Base-by-base conservation (phyloP, 2,888 invertebrate genomes). In the Drosophila prostipennis region DNA sequence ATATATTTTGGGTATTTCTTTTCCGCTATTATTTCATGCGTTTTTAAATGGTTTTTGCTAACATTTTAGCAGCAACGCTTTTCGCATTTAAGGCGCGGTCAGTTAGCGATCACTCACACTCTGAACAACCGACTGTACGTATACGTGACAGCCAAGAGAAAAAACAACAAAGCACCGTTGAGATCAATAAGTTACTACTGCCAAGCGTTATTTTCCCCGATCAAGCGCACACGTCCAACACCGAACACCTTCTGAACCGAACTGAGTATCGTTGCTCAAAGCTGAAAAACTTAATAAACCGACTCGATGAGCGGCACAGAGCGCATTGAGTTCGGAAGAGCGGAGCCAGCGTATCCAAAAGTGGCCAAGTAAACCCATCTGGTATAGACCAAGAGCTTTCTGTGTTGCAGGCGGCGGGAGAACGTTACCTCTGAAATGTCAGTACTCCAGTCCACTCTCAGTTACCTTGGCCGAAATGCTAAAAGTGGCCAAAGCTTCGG, bases 21-120 rank as follows among this genome's bases (percentile, higher is more conserved):
- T 69, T 45, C 16, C 42, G 11, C 45, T 32, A 26, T 46, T 56
- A 68, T 72, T 57, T 64, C 13, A 45, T 46, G 7, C 11, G 56
- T 48, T 46, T 42, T 19, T 3, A 8, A 32, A 1, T 0, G 11
- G 40, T 7, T 26, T 34, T 34, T 8, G 11, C 61, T 40, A 29
- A 14, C 14, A 37, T 46, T 57, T 58, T 32, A n/a, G 46, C 75
- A 36, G 65, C 60, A 52, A 78, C 68, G 79, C 84, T 78, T 70
- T 14, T 79, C 23, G 42, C 75, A 68, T 87, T 87, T 89, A 87
- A 85, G 84, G 84, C 89, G 84, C 84, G 84, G 84, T 85, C 89
- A 85, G 53, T 48, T 40, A 51, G 65, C 72, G 84, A 81, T 81
- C 81, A 65, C 48, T 49, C 58, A 74, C 72, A 61, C 61, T 53